phyloP scores from a whole-genome alignment of 2,113 vertebrate genomes.

The Gallinago paraguaiae region DNA sequence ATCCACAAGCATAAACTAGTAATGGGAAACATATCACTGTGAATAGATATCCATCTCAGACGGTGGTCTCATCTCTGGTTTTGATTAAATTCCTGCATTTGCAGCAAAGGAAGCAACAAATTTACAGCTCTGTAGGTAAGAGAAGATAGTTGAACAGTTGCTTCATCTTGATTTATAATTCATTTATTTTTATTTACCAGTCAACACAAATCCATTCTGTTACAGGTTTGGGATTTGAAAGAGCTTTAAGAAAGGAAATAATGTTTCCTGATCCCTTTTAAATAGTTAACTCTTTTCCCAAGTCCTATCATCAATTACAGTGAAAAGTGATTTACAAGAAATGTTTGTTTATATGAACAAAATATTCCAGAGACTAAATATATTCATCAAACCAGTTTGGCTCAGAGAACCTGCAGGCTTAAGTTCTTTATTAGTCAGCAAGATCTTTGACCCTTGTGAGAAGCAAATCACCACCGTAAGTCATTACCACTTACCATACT shows the following conservation, averaged over 20 bases:
- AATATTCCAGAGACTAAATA: not conserved
- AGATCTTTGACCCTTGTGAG: not conserved
- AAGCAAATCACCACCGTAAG: not conserved
- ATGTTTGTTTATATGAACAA: not conserved
- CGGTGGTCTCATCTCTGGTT: not conserved
- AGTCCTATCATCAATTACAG: not conserved
- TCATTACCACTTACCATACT: not conserved
- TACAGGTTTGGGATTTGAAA: not conserved
- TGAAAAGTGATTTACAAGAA: not conserved
- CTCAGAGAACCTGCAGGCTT: not conserved
- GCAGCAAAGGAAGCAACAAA: not conserved
- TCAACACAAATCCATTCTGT: not conserved
- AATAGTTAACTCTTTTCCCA: not conserved
- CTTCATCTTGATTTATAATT: not conserved
- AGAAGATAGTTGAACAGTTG: not conserved
- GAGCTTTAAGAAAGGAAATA: not conserved
- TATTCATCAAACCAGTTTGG: not conserved
- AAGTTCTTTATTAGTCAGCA: constrained; percentile 16
- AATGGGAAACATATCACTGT: not conserved
- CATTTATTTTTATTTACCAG: not conserved
- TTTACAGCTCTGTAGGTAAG: not conserved
- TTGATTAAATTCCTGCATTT: not conserved
- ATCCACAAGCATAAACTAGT: not conserved
- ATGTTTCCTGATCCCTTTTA: not conserved
- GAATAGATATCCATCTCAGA: not conserved